Conservation (phyloP, 2,113 vertebrate genomes). For the Guaruba guarouba region DNA sequence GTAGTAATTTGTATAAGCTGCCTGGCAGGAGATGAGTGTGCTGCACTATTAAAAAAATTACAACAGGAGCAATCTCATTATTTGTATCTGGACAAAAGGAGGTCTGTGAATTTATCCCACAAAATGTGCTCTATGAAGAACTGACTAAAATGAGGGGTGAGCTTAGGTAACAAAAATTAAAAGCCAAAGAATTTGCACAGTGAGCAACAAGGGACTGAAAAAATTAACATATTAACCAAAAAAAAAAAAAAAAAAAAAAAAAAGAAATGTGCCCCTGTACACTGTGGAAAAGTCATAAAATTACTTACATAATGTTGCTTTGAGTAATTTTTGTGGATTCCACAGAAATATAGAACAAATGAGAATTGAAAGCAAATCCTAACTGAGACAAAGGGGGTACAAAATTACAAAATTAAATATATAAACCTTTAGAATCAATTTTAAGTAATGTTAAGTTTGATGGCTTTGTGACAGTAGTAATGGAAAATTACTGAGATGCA, state of each 20-base stretch:
- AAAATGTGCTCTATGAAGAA: not conserved
- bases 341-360: not conserved
- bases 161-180: too few species aligned
- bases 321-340: not conserved
- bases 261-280: not conserved
- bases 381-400: not conserved
- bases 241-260: not conserved
- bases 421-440: too few species aligned
- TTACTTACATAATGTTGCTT: not conserved
- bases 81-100: not conserved
- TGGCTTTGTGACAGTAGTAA: too few species aligned
- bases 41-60: slow-evolving; percentile 36
- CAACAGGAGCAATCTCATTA: slow-evolving; percentile 37
- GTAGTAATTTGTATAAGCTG: slow-evolving; percentile 55
- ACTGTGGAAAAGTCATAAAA: not conserved
- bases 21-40: slow-evolving; percentile 10
- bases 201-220: not conserved
- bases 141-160: too few species aligned
- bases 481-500: too few species aligned
- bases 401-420: too few species aligned
- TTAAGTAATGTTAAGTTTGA: too few species aligned
- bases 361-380: not conserved
- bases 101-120: not conserved
- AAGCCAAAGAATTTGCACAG: not conserved
- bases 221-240: not conserved